Base-by-base conservation (phyloP, 2,797 vertebrate species). In the Lepidocolaptes lacrymiger region DNA sequence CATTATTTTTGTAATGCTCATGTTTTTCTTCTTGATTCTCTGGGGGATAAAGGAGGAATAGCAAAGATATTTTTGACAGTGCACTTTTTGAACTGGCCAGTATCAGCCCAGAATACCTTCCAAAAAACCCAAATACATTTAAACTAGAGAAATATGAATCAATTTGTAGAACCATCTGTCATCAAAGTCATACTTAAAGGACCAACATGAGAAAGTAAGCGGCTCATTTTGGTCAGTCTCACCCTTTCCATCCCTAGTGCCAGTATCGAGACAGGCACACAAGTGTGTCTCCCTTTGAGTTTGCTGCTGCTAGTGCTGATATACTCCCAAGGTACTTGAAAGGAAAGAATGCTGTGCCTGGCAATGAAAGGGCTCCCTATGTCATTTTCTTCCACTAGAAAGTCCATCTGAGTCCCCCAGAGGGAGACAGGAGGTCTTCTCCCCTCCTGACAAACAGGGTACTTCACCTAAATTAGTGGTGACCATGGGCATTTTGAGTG, bases 31-130 rank as follows among this genome's bases (percentile, higher is more conserved):
- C 48, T 85, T 19, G 1, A 28, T 52, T 71, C 71, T 79, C 62
- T 90, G 49, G 46, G 55, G 19, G 85, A 49, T 55, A 71, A 79
- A 91, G 59, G 27, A 91, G 77, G 91, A 93, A 91, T n/a, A 90
- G 55, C 24, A 81, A 88, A 55, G 16, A 7, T 91, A 69, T 66
- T 92, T 94, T 95, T 84, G 56, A 39, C 56, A 41, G 61, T 56
- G 37, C 36, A 3, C 10, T 78, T 90, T 72, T 78, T 84, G 36
- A 85, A 78, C 24, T 0, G 1, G 52, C 34, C 54, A 61, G 43
- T 54, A 85, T 75, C 75, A 58, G 51, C 56, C 88, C 22, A 63
- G 89, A 79, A 34, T 49, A 73, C 49, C 41, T 73, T 54, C 48
- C 15, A 46, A 63, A 49, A 39, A 13, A 2, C 9, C 0, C 12